These are phyloP conservation scores for Lacerta bilineata DNA, from an alignment of 2,797 vertebrate species.

Conservation along the genomic window DNA sequence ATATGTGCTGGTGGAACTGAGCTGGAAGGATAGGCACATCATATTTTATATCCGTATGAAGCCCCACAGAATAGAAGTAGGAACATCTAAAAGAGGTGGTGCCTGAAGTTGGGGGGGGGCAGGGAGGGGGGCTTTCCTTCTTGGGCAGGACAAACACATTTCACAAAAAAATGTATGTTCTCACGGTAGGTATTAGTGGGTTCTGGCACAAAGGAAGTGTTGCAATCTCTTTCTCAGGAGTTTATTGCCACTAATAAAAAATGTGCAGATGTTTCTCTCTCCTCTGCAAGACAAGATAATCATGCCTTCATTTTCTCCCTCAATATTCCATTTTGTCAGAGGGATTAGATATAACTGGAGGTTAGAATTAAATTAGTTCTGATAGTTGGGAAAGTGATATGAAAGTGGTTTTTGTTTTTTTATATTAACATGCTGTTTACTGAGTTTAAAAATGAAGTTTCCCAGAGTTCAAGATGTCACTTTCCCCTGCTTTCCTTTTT, in stretches of 20 bases:
- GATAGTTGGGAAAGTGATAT: conserved; percentile 44
- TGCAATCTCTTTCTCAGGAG: not conserved
- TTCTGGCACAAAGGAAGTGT: not conserved
- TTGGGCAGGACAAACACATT: not conserved
- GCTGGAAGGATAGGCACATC: not conserved
- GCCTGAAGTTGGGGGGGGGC: not conserved
- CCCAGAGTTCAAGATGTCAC: conserved; percentile 30
- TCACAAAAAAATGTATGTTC: not conserved
- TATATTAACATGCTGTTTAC: conserved; percentile 56
- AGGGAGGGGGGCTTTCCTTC: not conserved
- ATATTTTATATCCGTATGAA: not conserved
- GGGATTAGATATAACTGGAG: conserved; percentile 49
- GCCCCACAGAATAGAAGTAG: not conserved
- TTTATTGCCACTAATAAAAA: conserved; percentile 19
- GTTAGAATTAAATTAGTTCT: conserved; percentile 43
- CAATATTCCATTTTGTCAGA: conserved; percentile 26
- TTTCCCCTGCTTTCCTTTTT: not conserved
- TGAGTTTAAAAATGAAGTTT: conserved; percentile 55
- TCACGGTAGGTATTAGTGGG: not conserved
- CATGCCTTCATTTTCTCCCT: not conserved
- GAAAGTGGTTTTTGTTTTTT: conserved; percentile 42
- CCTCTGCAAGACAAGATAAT: conserved; percentile 3
- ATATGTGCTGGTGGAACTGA: not conserved
- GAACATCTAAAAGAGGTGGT: not conserved
- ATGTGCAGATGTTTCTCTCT: not conserved